phyloP scores from a whole-genome alignment of 2,113 vertebrate genomes.

The Saccopteryx leptura region DNA sequence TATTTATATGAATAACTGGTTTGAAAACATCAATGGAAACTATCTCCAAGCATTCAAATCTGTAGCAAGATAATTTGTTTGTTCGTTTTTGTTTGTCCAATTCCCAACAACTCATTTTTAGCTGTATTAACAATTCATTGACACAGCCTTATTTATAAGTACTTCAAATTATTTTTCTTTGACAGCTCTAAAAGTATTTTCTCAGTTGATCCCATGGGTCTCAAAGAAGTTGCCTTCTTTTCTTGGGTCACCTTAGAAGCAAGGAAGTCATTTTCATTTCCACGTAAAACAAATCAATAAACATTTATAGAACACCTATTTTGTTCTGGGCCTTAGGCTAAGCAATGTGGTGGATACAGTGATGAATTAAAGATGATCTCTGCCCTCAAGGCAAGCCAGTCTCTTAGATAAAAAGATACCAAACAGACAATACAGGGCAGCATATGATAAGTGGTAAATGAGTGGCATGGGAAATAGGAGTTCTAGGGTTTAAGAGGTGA shows the following conservation, averaged over 20 bases:
- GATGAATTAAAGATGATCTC: conserved; percentile 83
- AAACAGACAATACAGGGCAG: conserved; percentile 53
- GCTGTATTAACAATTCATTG: neutral
- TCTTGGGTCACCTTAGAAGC: conserved; percentile 64
- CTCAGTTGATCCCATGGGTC: neutral
- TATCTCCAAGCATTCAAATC: neutral
- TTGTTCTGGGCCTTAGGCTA: conserved; percentile 84
- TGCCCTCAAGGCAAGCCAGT: conserved; percentile 78
- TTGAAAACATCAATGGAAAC: conserved; percentile 39
- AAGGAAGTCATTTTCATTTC: conserved; percentile 81
- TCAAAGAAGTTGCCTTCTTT: conserved; percentile 71
- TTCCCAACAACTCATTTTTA: neutral
- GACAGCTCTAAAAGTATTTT: conserved; percentile 32
- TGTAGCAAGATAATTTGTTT: neutral
- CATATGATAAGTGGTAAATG: conserved; percentile 74
- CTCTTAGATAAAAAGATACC: conserved; percentile 70
- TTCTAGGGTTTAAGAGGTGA: conserved; percentile 29
- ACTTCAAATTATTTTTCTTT: conserved; percentile 57
- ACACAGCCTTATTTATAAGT: conserved; percentile 18
- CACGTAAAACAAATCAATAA: conserved; percentile 81
- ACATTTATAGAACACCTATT: conserved; percentile 82
- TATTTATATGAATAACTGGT: neutral
- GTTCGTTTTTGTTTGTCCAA: neutral
- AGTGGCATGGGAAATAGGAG: conserved; percentile 61
- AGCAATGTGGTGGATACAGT: conserved; percentile 76